Conservation (phyloP, 2,888 invertebrate species). For the Eucera pruinosa region DNA sequence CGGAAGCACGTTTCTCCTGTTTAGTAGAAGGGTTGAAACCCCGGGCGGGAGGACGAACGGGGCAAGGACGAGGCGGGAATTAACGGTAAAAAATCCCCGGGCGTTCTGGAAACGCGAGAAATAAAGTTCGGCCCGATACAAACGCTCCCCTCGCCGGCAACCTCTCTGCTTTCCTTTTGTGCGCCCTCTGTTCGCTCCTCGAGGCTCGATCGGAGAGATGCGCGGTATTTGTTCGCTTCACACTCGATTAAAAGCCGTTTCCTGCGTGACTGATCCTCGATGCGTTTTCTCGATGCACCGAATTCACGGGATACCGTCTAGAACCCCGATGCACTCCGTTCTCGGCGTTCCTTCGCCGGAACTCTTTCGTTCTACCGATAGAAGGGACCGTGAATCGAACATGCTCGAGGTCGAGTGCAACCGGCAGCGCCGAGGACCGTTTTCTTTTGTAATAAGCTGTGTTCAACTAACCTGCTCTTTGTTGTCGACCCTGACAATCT, state of each 20-base stretch:
- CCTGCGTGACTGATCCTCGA: conserved; percentile 33
- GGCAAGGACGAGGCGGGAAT: conserved; percentile 36
- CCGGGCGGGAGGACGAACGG: not conserved
- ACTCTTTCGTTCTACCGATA: not conserved
- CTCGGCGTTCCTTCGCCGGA: not conserved
- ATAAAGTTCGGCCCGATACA: conserved; percentile 48
- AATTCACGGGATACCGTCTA: conserved; percentile 29
- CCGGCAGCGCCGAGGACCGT: conserved; percentile 53
- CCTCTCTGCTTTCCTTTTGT: conserved; percentile 33
- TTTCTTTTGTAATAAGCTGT: conserved; percentile 59
- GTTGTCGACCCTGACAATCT: conserved; percentile 47
- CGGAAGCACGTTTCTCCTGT: conserved; percentile 27
- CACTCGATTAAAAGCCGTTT: conserved; percentile 66
- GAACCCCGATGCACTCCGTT: conserved; percentile 3
- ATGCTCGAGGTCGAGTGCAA: conserved; percentile 64
- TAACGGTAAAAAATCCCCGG: conserved; percentile 50
- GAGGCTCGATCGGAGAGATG: conserved; percentile 26
- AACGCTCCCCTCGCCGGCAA: conserved; percentile 9
- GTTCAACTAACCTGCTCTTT: conserved; percentile 53
- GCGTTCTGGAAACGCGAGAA: conserved; percentile 41
- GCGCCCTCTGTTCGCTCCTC: conserved; percentile 42
- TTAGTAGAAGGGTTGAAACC: conserved; percentile 19
- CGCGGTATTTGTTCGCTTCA: conserved; percentile 64
- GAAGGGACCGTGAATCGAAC: conserved; percentile 59
- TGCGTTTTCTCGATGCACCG: conserved; percentile 34